These are phyloP conservation scores for Atta cephalotes DNA, from an alignment of 1,140 invertebrate species.

Conservation along the genomic window DNA sequence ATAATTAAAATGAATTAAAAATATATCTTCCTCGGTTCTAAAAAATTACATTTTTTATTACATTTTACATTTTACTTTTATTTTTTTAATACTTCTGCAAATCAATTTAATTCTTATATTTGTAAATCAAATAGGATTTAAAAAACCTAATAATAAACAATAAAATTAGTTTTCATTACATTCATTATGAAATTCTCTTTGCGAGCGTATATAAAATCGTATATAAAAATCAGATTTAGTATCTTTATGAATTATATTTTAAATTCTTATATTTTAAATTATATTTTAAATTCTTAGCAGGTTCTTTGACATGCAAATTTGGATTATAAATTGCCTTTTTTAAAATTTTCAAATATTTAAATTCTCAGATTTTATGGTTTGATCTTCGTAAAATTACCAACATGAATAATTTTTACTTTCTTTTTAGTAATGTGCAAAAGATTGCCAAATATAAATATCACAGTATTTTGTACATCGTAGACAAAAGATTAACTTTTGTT, in stretches of 20 bases:
- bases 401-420: background rate
- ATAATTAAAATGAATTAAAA: too few species aligned
- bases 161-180: background rate
- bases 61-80: background rate
- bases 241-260: background rate
- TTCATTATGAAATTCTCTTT: background rate
- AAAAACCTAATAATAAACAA: background rate
- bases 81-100: background rate
- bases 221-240: background rate
- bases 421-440: background rate
- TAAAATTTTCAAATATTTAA: background rate
- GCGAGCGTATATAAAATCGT: background rate
- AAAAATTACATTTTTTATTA: background rate
- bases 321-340: background rate
- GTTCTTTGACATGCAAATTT: background rate
- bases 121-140: background rate
- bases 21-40: background rate
- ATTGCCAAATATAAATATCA: background rate
- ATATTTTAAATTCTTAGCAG: slow-evolving; percentile 3
- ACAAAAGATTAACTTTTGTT: slow-evolving; percentile 2
- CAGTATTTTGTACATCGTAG: background rate
- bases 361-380: background rate
- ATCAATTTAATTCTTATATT: background rate
- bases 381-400: background rate
- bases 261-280: background rate